A percentile compares a stretch with the other conserved stretches of the same genome.
Conservation (phyloP, 2,888 invertebrate species). For the Caenorhabditis macrosperma region DNA sequence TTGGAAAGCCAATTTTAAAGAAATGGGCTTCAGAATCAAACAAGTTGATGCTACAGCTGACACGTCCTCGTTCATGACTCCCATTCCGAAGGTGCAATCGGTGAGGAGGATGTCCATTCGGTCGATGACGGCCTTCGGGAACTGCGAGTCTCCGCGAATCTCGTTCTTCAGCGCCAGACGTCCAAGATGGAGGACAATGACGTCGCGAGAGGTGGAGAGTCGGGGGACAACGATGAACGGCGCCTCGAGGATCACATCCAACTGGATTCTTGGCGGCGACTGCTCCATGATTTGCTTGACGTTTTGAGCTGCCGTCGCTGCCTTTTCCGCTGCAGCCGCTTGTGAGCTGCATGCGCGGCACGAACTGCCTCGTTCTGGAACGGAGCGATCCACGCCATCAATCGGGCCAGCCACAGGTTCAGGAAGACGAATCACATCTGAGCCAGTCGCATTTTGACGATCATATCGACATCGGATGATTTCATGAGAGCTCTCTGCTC, state of each 20-base stretch:
- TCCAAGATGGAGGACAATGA: conserved; percentile 88
- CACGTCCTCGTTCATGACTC: conserved; percentile 63
- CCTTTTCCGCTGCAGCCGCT: conserved; percentile 90
- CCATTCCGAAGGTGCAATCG: conserved; percentile 85
- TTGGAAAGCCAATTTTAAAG: conserved; percentile 87
- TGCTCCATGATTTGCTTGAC: conserved; percentile 85
- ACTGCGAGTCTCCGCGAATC: conserved; percentile 65
- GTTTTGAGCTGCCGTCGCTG: conserved; percentile 89
- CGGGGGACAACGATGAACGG: conserved; percentile 93
- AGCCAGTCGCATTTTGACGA: conserved; percentile 86
- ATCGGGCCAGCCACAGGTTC: conserved; percentile 90
- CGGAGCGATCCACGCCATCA: conserved; percentile 81
- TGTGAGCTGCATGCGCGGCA: conserved; percentile 67
- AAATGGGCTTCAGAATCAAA: conserved; percentile 88
- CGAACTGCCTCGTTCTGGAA: conserved; percentile 68
- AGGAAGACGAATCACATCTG: conserved; percentile 91
- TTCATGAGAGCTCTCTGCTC: conserved; percentile 74
- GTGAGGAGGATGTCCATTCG: conserved; percentile 88
- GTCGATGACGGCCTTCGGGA: conserved; percentile 86
- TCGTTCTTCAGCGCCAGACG: conserved; percentile 81
- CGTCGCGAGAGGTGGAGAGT: conserved; percentile 88
- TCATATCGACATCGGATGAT: conserved; percentile 85
- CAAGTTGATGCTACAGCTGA: conserved; percentile 82
- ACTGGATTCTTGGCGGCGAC: conserved; percentile 82
- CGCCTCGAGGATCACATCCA: conserved; percentile 81